Percentiles rank a stretch among this genome's conserved stretches.
Conservation (phyloP, 2,888 invertebrate species). For the Neoaliturus tenellus region DNA sequence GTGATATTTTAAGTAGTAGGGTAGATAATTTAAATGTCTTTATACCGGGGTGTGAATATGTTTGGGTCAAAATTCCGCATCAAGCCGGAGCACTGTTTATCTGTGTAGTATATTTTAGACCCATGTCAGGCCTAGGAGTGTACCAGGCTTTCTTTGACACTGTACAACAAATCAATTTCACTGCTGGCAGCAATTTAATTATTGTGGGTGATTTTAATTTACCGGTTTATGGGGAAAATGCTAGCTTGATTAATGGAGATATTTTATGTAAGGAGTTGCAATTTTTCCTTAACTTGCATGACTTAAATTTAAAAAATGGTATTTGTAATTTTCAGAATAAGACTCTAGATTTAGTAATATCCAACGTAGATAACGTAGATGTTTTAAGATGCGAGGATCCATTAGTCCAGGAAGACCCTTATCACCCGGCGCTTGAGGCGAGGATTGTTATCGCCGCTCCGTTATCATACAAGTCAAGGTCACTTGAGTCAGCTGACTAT, state of each 20-base stretch:
- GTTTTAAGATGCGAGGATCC: too few species aligned
- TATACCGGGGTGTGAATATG: conserved; percentile 35
- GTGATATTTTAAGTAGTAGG: neutral
- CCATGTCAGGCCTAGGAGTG: neutral
- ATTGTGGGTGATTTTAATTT: conserved; percentile 20
- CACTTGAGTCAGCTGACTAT: too few species aligned
- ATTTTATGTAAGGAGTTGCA: neutral
- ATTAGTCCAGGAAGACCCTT: too few species aligned
- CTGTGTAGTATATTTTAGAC: conserved; percentile 27
- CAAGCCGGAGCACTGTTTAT: neutral
- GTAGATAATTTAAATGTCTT: conserved; percentile 18
- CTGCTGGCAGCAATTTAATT: neutral
- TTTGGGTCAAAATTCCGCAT: neutral
- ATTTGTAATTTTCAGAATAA: too few species aligned
- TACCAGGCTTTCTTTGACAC: neutral
- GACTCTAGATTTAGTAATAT: too few species aligned
- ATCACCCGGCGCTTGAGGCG: too few species aligned
- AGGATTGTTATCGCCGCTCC: too few species aligned
- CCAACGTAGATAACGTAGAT: too few species aligned
- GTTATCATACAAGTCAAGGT: too few species aligned
- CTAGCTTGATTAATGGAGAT: neutral
- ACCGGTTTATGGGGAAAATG: neutral
- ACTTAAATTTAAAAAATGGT: too few species aligned
- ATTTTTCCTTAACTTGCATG: too few species aligned
- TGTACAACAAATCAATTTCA: neutral